Conservation (phyloP, 1,140 invertebrate genomes). For the Colletes gigas region DNA sequence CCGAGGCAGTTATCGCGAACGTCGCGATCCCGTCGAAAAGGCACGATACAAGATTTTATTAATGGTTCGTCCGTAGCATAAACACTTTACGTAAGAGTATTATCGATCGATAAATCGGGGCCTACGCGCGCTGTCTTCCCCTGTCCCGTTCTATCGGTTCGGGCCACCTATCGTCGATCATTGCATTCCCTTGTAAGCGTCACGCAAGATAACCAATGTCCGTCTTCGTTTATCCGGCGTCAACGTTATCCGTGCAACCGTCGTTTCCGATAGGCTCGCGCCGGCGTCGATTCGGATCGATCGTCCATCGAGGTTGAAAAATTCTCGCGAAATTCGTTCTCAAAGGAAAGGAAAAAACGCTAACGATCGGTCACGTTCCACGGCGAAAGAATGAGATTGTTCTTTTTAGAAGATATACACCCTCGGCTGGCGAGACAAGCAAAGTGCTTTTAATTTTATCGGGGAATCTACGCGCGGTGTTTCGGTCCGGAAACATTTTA, state of each 20-base stretch:
- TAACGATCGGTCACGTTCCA: neutral
- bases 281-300: neutral
- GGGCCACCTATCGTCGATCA: slow-evolving; percentile 71
- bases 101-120: slow-evolving; percentile 76
- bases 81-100: slow-evolving; percentile 77
- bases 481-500: slow-evolving; percentile 31
- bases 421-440: neutral
- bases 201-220: slow-evolving; percentile 23
- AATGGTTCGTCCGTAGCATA: slow-evolving; percentile 69
- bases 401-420: neutral
- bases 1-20: slow-evolving; percentile 55
- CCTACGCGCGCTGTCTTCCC: slow-evolving; percentile 62
- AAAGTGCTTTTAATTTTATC: slow-evolving; percentile 20
- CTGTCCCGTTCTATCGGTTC: slow-evolving; percentile 58
- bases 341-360: neutral
- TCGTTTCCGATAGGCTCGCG: slow-evolving; percentile 20
- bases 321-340: neutral
- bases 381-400: neutral
- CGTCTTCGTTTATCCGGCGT: slow-evolving; percentile 31
- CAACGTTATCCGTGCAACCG: slow-evolving; percentile 6
- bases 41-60: slow-evolving; percentile 69
- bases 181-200: slow-evolving; percentile 34
- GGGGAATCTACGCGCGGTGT: neutral
- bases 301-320: too few species aligned
- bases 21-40: slow-evolving; percentile 63